Evolutionary conservation across 2,888 invertebrate species (phyloP).

Genomic region (Notocelia uddmanniana): DNA sequence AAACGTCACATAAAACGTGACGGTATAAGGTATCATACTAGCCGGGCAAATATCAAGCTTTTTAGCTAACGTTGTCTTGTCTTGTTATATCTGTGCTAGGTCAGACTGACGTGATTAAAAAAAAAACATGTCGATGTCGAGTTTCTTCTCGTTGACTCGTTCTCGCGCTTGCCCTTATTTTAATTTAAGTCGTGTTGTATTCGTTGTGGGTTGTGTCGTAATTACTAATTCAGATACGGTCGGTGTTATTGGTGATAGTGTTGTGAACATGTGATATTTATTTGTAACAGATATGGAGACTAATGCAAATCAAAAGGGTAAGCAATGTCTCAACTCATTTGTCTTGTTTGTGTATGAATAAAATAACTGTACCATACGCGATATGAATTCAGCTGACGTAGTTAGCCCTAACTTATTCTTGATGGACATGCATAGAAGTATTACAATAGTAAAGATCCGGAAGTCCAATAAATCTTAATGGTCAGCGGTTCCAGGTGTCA

Average conservation of each 20-base stretch:
- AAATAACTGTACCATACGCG: conserved; percentile 72
- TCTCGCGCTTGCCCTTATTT: conserved; percentile 66
- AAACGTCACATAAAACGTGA: too few relatives aligned
- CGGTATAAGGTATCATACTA: too few relatives aligned
- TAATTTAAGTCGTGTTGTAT: conserved; percentile 51
- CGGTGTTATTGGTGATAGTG: conserved; percentile 50
- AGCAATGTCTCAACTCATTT: conserved; percentile 62
- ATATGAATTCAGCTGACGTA: conserved; percentile 71
- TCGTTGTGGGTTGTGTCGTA: conserved; percentile 42
- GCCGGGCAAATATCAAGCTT: not conserved
- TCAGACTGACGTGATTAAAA: conserved; percentile 60
- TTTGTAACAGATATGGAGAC: conserved; percentile 75
- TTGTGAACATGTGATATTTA: conserved; percentile 79
- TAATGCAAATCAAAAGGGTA: conserved; percentile 80
- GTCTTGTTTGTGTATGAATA: conserved; percentile 80
- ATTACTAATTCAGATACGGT: conserved; percentile 27
- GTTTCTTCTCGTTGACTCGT: conserved; percentile 57
- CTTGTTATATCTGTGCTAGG: conserved; percentile 13
- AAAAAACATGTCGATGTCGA: conserved; percentile 55
- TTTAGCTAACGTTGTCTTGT: not conserved
- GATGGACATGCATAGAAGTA: conserved; percentile 45
- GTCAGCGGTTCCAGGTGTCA: conserved; percentile 16
- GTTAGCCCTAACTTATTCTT: conserved; percentile 54
- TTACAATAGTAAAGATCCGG: conserved; percentile 5
- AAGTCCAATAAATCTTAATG: conserved; percentile 3